Conservation (phyloP, 2,888 invertebrate species). For the Mythimna albipuncta region DNA sequence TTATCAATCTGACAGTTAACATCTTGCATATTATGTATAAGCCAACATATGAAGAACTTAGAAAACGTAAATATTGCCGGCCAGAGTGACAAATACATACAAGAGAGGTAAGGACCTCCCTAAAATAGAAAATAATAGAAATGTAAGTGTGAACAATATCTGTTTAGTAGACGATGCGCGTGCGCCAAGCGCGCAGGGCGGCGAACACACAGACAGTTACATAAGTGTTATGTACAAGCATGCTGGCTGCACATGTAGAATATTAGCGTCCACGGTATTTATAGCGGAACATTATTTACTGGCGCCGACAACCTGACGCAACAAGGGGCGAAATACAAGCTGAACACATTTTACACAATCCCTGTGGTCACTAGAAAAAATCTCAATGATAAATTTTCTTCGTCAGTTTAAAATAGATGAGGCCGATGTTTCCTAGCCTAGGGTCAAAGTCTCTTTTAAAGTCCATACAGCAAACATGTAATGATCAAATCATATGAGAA, state of each 20-base stretch:
- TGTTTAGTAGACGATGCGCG: slow-evolving; percentile 39
- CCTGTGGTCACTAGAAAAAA: too few species aligned
- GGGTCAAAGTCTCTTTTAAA: too few species aligned
- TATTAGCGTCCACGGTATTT: slow-evolving; percentile 36
- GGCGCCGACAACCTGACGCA: background rate
- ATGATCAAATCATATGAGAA: too few species aligned
- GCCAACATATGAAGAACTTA: background rate
- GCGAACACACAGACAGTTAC: slow-evolving; percentile 30
- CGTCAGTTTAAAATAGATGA: too few species aligned
- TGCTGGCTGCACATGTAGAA: slow-evolving; percentile 43
- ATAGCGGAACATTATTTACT: slow-evolving; percentile 17
- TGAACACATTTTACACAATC: background rate
- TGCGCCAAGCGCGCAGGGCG: slow-evolving; percentile 40
- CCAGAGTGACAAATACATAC: background rate
- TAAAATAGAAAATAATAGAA: slow-evolving; percentile 46
- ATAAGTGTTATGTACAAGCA: slow-evolving; percentile 53
- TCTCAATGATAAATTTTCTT: too few species aligned
- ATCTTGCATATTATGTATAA: too few species aligned
- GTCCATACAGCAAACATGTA: too few species aligned
- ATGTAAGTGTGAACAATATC: slow-evolving; percentile 21
- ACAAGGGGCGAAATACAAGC: background rate
- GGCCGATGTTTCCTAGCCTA: too few species aligned
- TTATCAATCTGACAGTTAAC: too few species aligned
- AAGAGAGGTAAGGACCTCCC: slow-evolving; percentile 1
- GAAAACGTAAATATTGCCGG: background rate